phyloP scores from a whole-genome alignment of 1,140 invertebrate species.

The Oncopodura yosiiana region DNA sequence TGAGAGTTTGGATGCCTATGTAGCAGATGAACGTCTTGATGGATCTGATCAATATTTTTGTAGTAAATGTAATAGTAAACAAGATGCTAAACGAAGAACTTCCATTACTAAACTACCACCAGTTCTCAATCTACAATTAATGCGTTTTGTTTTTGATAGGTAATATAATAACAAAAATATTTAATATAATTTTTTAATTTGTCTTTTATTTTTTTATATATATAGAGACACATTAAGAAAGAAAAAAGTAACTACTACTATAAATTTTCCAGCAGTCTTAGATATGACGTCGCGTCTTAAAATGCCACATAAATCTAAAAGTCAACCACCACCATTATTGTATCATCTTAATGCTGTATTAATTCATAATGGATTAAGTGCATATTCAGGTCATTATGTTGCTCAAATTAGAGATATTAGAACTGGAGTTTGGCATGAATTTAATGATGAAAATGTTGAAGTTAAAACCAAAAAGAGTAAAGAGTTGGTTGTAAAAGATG shows the following conservation, averaged over 20 bases:
- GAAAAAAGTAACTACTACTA: slow-evolving; percentile 56
- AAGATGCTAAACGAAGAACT: slow-evolving; percentile 54
- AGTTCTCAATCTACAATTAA: slow-evolving; percentile 59
- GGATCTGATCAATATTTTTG: slow-evolving; percentile 60
- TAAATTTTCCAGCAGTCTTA: slow-evolving; percentile 57
- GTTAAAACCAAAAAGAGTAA: slow-evolving; percentile 48
- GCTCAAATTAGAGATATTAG: slow-evolving; percentile 51
- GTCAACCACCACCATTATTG: slow-evolving; percentile 39
- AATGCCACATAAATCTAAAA: slow-evolving; percentile 10
- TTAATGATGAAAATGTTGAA: slow-evolving; percentile 59
- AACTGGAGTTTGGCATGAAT: slow-evolving; percentile 53
- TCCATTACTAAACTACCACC: slow-evolving; percentile 52
- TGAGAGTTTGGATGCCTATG: slow-evolving; percentile 54
- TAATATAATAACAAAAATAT: slow-evolving; percentile 35
- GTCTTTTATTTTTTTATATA: neutral
- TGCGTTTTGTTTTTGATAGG: slow-evolving; percentile 59
- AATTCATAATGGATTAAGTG: slow-evolving; percentile 55
- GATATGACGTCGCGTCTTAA: slow-evolving; percentile 47
- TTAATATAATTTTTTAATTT: neutral
- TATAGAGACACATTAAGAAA: slow-evolving; percentile 52
- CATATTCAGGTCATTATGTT: slow-evolving; percentile 62
- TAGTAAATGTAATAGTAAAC: slow-evolving; percentile 50
- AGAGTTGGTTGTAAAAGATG: slow-evolving; percentile 41
- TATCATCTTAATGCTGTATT: slow-evolving; percentile 57
- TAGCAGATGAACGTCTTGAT: slow-evolving; percentile 54